Evolutionary conservation across 2,797 vertebrate species (phyloP).

Genomic region (Acipenser transmontanus): DNA sequence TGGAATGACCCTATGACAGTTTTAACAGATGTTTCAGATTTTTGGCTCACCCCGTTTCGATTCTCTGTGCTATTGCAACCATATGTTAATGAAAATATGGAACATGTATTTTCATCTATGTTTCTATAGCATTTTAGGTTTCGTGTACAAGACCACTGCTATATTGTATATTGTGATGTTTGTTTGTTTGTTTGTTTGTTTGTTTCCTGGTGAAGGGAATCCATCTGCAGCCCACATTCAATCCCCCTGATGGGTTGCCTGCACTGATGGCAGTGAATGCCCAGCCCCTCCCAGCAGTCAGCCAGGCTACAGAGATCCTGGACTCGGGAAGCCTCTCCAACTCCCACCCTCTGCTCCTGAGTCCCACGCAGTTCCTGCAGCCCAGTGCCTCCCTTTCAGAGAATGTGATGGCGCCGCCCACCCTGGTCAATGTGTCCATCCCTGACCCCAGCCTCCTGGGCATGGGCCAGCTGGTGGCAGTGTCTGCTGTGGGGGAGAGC

Average conservation of each 20-base stretch:
- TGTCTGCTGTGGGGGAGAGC: conserved; percentile 38
- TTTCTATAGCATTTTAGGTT: not conserved
- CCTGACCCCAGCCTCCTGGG: conserved; percentile 40
- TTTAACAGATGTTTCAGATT: too few relatives aligned
- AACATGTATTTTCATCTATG: too few relatives aligned
- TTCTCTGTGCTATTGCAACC: too few relatives aligned
- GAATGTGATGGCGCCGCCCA: conserved; percentile 22
- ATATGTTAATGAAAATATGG: too few relatives aligned
- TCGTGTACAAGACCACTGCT: not conserved
- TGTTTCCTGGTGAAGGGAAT: conserved; percentile 18
- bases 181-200: not conserved
- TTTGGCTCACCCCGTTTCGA: too few relatives aligned
- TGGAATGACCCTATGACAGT: too few relatives aligned
- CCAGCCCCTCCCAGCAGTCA: conserved; percentile 27
- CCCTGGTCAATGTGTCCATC: conserved; percentile 24
- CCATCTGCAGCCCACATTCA: conserved; percentile 55
- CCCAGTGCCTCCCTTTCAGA: conserved; percentile 31
- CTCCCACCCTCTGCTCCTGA: conserved; percentile 40
- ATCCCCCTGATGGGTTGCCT: conserved; percentile 46
- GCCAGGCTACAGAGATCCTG: conserved; percentile 34
- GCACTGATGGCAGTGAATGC: conserved; percentile 45
- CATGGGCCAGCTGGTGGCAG: conserved; percentile 51
- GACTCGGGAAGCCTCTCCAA: conserved; percentile 39
- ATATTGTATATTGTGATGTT: not conserved
- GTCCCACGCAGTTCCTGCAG: conserved; percentile 45